These are phyloP conservation scores for Epizoanthus ramosus DNA, from an alignment of 92 coral and sea anemone genomes.

Conservation along the genomic window DNA sequence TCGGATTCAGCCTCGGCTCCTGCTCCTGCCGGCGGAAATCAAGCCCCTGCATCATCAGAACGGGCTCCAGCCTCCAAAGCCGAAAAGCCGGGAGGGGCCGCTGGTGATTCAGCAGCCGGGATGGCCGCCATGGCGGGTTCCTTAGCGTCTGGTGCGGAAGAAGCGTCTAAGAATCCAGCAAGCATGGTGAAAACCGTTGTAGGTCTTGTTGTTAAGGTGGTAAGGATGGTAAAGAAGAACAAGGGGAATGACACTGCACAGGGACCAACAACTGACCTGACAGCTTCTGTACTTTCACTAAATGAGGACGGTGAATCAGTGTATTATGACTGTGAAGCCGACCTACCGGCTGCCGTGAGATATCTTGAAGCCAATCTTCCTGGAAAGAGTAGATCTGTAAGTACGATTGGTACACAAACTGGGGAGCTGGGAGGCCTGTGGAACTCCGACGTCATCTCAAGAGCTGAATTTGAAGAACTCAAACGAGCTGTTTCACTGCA, in stretches of 20 bases:
- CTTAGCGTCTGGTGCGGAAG: conserved; percentile 42
- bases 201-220: conserved; percentile 55
- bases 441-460: conserved; percentile 7
- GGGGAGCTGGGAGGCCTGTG: not conserved
- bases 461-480: conserved; percentile 38
- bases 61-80: conserved; percentile 25
- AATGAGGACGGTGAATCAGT: conserved; percentile 28
- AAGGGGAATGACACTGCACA: conserved; percentile 23
- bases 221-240: conserved; percentile 53
- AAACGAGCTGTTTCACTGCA: conserved; percentile 26
- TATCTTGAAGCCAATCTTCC: not conserved
- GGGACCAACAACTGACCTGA: conserved; percentile 28
- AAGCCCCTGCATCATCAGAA: conserved; percentile 40
- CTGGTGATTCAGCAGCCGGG: conserved; percentile 45
- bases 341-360: not conserved
- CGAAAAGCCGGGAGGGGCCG: conserved; percentile 16
- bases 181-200: conserved; percentile 50
- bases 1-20: not conserved
- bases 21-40: conserved; percentile 10
- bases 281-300: conserved; percentile 38
- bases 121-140: conserved; percentile 31
- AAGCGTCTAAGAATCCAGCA: conserved; percentile 39
- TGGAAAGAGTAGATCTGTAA: conserved; percentile 14
- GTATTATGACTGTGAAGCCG: conserved; percentile 49
- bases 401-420: conserved; percentile 32